Evolutionary conservation across 2,888 invertebrate species (phyloP).

Genomic region (Dolichomitus sp.): DNA sequence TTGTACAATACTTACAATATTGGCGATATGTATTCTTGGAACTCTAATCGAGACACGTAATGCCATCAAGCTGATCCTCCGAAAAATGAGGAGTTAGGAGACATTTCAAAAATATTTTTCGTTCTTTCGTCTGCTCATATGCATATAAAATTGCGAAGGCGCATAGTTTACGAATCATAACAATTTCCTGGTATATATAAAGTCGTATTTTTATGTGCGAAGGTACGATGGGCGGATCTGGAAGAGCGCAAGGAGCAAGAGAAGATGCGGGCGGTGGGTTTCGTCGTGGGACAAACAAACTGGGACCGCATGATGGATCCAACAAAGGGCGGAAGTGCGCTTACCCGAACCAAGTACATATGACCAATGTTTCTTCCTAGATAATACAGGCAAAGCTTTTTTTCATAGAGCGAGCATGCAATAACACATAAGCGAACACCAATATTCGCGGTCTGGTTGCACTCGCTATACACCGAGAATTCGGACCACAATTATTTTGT

Average conservation of each 20-base stretch:
- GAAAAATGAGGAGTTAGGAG: too few species aligned
- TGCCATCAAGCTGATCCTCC: too few species aligned
- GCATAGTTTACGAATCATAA: too few species aligned
- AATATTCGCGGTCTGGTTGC: conserved; percentile 18
- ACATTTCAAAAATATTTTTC: too few species aligned
- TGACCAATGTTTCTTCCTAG: conserved; percentile 75
- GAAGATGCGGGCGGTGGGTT: conserved; percentile 97
- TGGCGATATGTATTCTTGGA: too few species aligned
- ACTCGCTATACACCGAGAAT: background rate
- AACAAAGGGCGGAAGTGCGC: conserved; percentile 94
- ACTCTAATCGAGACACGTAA: too few species aligned
- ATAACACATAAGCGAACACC: conserved; percentile 35
- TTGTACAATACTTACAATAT: too few species aligned
- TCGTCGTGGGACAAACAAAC: conserved; percentile 98
- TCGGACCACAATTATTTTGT: conserved; percentile 15
- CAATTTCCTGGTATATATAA: conserved; percentile 9
- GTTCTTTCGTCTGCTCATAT: too few species aligned
- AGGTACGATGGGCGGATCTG: conserved; percentile 99
- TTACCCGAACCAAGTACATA: conserved; percentile 98
- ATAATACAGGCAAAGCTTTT: conserved; percentile 67
- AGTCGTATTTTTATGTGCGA: conserved; percentile 66
- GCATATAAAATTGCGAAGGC: too few species aligned
- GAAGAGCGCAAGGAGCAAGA: conserved; percentile 97
- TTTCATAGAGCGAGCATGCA: conserved; percentile 54
- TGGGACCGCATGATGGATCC: conserved; percentile 98